Evolutionary conservation across 1,140 invertebrate genomes (phyloP), one percentile per base, ranked within the genome.

Genomic region (Apis dorsata): DNA sequence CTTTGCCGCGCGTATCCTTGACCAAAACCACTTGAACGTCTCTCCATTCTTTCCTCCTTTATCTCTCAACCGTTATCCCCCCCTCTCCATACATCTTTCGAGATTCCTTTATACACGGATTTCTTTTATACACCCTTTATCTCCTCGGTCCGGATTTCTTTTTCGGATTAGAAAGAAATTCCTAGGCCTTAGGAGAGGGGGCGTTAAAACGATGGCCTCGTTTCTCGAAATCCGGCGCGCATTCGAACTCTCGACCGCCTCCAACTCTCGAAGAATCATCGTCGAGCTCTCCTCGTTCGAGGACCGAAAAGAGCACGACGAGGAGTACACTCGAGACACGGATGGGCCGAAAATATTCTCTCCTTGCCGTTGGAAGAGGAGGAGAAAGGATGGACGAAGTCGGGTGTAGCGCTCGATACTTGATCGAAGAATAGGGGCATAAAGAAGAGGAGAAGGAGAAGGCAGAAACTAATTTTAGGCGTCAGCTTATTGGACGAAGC

Each of bases 391-490:
- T 65, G 51, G 79, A 66, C 79, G 79, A 57, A 66, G 17, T 66
- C 51, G 68, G 9, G 68, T n/a, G 62, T 24, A 55, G 51, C 51
- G 21, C 12, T 13, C 28, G 1, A 34, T 11, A 12, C 57, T 34
- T 7, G 44, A 17, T 19, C 11, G 66, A 4, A 49, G 19, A 28
- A n/a, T n/a, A n/a, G n/a, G n/a, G 15, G 34, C 34, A 34, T 4
- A 49, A 4, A 11, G 17, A 7, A 7, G 7, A 44, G 44, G 1
- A 0, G 21, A 13, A 7, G 49, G 49, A 11, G 55, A 55, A 70
- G 65, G 62, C 59, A 34, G 72, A 70, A 70, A 77, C 74, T 77
- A 82, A 77, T 82, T 82, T 77, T 62, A 55, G 73, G 73, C 73
- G 80, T 69, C 65, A 68, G 73, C 65, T 77, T 62, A 69, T 82